Evolutionary conservation across 1,140 invertebrate species (phyloP).

Genomic region (Spodoptera litura): DNA sequence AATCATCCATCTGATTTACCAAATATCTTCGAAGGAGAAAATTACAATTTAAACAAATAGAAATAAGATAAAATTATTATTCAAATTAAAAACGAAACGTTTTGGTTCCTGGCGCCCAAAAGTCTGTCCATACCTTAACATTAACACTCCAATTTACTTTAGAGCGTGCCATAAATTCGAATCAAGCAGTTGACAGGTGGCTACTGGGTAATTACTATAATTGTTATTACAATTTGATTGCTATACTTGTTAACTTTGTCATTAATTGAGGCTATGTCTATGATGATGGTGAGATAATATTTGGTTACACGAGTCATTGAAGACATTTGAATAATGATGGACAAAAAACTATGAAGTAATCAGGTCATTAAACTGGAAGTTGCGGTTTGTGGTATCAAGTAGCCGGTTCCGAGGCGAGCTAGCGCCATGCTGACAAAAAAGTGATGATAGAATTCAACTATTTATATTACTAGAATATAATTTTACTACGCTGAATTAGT

Average conservation of each 20-base stretch:
- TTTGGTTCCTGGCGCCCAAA: too few species aligned
- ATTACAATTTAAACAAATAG: too few species aligned
- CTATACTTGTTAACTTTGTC: conserved; percentile 13
- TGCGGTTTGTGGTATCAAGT: conserved; percentile 13
- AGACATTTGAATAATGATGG: conserved; percentile 22
- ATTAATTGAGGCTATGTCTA: conserved; percentile 1
- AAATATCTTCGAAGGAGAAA: too few species aligned
- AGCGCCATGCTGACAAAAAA: background rate
- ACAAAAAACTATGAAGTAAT: conserved; percentile 8
- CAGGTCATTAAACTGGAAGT: background rate
- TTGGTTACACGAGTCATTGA: conserved; percentile 24
- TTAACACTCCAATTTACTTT: conserved; percentile 61
- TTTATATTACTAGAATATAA: background rate
- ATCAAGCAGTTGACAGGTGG: conserved; percentile 60
- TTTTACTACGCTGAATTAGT: too few species aligned
- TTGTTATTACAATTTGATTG: conserved; percentile 48
- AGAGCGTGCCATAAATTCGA: conserved; percentile 63
- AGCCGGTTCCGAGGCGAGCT: background rate
- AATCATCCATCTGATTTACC: too few species aligned
- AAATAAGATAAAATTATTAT: too few species aligned
- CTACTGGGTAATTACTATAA: conserved; percentile 42
- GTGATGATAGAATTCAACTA: background rate
- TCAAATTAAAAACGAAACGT: too few species aligned
- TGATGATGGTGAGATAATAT: conserved; percentile 33
- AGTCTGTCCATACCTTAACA: conserved; percentile 19